These are phyloP conservation scores for Ernsta delagoae DNA, from an alignment of 2,888 invertebrate species.

Conservation along the genomic window DNA sequence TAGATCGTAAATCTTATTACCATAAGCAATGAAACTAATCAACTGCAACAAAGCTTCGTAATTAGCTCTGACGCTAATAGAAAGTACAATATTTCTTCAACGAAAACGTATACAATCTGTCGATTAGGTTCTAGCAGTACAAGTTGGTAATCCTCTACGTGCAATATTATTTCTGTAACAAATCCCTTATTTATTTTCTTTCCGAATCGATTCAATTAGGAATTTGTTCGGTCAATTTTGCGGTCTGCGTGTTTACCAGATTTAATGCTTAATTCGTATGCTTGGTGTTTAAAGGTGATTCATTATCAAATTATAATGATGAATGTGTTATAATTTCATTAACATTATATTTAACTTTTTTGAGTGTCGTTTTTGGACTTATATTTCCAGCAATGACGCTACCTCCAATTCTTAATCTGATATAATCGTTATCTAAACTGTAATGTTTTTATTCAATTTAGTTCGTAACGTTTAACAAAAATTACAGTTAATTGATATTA, in stretches of 20 bases:
- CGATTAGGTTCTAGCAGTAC: conserved; percentile 9
- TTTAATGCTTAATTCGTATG: conserved; percentile 18
- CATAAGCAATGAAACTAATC: neutral
- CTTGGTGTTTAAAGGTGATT: neutral
- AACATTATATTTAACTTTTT: no score
- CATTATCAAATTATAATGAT: no score
- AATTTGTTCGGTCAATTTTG: conserved; percentile 42
- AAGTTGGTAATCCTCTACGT: conserved; percentile 40
- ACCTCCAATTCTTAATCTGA: no score
- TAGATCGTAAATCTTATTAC: no score
- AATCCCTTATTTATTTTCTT: conserved; percentile 56
- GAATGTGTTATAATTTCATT: no score
- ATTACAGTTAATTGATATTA: no score
- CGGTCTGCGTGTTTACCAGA: conserved; percentile 37
- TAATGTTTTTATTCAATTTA: no score
- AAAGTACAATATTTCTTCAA: conserved; percentile 3
- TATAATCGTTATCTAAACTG: no score
- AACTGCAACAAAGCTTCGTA: neutral
- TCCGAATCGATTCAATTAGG: conserved; percentile 55
- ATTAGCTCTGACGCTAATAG: neutral
- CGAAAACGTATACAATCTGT: neutral
- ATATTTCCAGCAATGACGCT: no score
- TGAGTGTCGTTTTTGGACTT: no score
- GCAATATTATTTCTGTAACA: conserved; percentile 51
- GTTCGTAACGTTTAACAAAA: no score